Evolutionary conservation across 1,140 invertebrate genomes (phyloP), one percentile per base, ranked within the genome.

Genomic region (Protaetia brevitarsis): DNA sequence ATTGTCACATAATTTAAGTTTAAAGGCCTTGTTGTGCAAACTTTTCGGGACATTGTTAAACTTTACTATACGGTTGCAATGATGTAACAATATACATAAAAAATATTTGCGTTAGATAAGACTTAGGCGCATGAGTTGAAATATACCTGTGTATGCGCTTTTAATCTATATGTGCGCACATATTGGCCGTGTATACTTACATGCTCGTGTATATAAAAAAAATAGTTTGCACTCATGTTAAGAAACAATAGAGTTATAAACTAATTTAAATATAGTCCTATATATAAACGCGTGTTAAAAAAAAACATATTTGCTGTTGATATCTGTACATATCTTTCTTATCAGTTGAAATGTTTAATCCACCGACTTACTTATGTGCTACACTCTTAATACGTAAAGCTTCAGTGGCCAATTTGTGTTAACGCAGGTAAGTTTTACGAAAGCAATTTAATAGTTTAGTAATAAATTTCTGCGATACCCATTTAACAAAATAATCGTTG

Each of bases 241-340:
- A 21, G 30, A 59, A 59, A 59, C 57, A 59, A 59, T 59, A 59
- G 57, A 29, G 57, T 59, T 29, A 59, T 59, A 59, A 59, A 59
- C 6, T 59, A 59, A 31, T 59, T 59, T 59, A 59, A 59, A 59
- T 59, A 59, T 59, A 21, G 57, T 59, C 13, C 29, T 27, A 59
- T 19, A 51, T 21, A 51, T 51, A 51, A 23, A 23, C 41, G 26
- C 11, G 26, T 23, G 26, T 19, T 51, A 51, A 51, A 51, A n/a
- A n/a, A n/a, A 51, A 59, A 28, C 26, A 59, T 28, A 59, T 59
- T 59, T 59, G 30, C 29, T 59, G 41, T 59, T 59, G 29, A 29
- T 59, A 59, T 59, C 57, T 59, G 41, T 31, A 59, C 29, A 59
- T 59, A 59, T 59, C 57, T 59, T 16, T 59, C 29, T 59, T 59